A percentile compares a stretch with the other conserved stretches of the same genome.
These are phyloP conservation scores for Leptopilina clavipes DNA, from an alignment of 1,140 invertebrate species.

Conservation along the genomic window DNA sequence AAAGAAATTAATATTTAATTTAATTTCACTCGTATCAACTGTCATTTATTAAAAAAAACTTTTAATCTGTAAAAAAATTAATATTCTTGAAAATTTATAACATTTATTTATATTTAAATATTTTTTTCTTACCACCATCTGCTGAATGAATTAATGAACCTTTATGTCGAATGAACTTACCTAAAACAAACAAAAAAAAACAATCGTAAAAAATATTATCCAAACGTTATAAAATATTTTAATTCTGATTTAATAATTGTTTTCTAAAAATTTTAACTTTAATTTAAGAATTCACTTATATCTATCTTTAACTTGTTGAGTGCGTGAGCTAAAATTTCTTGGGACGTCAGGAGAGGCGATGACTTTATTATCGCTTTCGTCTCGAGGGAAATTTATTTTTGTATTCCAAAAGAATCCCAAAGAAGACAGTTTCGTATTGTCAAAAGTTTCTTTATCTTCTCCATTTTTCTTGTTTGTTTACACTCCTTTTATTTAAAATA, in stretches of 20 bases:
- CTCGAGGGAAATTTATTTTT: conserved; percentile 16
- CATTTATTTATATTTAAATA: too few relatives aligned
- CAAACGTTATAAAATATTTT: background rate
- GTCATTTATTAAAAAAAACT: too few relatives aligned
- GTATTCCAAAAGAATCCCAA: background rate
- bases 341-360: conserved; percentile 5
- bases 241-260: background rate
- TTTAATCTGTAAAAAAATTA: too few relatives aligned
- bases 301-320: conserved; percentile 27
- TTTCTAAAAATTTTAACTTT: background rate
- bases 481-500: background rate
- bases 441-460: background rate
- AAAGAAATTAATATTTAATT: too few relatives aligned
- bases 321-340: conserved; percentile 6
- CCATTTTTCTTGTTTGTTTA: background rate
- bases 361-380: conserved; percentile 25
- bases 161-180: background rate
- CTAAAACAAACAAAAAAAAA: conserved; percentile 14
- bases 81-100: too few relatives aligned
- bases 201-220: background rate
- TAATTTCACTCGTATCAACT: too few relatives aligned
- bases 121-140: background rate
- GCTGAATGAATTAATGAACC: background rate
- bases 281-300: background rate
- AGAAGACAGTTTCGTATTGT: background rate